Base-by-base conservation (phyloP, 2,888 invertebrate species). In the Epicampocera succincta region DNA sequence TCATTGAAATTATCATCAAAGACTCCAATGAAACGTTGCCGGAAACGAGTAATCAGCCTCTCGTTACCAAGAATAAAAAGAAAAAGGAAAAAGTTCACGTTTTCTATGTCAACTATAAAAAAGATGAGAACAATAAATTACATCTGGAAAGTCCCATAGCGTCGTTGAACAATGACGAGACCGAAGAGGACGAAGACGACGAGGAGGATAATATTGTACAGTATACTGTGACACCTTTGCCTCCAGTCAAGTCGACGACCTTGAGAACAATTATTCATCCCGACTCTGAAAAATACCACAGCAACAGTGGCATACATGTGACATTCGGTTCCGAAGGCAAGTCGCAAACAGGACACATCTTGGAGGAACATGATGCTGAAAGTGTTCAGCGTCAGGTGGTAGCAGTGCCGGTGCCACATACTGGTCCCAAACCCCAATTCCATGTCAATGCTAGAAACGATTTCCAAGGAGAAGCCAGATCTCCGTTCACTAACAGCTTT, bases 1-100 rank as follows among this genome's bases (percentile, higher is more conserved):
- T 97, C 19, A 97, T 97, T 86, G 97, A 97, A 91, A 97, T 97
- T 84, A 97, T 97, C 81, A 97, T 97, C 66, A 96, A 96, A 87
- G 97, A 97, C 90, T 96, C 96, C 0, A 97, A 97, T 88, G 95
- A 96, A 87, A 93, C 95, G 0, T 88, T 96, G 2, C 95, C 96
- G 1, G 93, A 95, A 2, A 93, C 93, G 1, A 91, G 91, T 0
- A 91, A 92, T 1, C 92, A 93, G 84, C 86, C 89, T 0, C 77
- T 87, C 2, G 91, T 91, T 25, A 92, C 92, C 84, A 92, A 91
- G 17, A 93, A 92, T 83, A 86, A 86, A 76, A 93, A 93, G 84
- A 93, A 93, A 85, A 96, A 96, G 87, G 96, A 97, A 88, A 96
- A 96, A 33, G 96, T 97, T 46, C 97, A 97, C 87, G 97, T 97